phyloP scores from a whole-genome alignment of 1,140 invertebrate species.

The Neotoxoptera formosana region DNA sequence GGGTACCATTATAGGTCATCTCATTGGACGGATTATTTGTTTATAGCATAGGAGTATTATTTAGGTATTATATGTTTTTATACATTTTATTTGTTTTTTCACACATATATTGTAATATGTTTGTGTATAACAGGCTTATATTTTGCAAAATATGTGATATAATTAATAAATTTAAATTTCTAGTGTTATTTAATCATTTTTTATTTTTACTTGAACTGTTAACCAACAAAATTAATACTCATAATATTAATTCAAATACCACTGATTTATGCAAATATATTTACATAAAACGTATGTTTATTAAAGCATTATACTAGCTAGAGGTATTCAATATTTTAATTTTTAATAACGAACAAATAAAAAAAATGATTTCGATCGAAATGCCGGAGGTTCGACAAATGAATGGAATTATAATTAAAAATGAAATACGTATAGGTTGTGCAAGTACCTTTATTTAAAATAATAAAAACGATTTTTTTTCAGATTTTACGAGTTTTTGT shows the following conservation, averaged over 20 bases:
- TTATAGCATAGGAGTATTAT: too few species aligned
- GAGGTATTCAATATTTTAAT: background rate
- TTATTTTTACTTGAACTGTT: too few species aligned
- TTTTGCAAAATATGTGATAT: too few species aligned
- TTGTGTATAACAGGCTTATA: too few species aligned
- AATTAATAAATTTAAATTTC: too few species aligned
- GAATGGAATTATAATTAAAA: background rate
- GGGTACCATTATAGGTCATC: too few species aligned
- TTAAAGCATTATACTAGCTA: background rate
- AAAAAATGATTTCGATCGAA: background rate
- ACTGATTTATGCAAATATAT: background rate
- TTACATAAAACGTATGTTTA: background rate
- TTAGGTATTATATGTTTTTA: background rate
- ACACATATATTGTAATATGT: background rate
- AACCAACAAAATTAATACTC: too few species aligned
- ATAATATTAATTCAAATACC: background rate
- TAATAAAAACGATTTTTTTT: background rate
- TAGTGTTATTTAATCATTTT: too few species aligned
- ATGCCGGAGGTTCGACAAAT: background rate
- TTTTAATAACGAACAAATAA: background rate
- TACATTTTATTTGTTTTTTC: background rate
- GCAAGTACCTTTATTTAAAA: background rate
- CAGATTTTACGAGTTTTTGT: background rate
- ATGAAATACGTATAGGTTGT: background rate
- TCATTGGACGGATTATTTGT: background rate